A percentile compares a stretch with the other conserved stretches of the same genome.
Evolutionary conservation across 2,797 vertebrate species (phyloP).

Genomic region (Taeniopygia guttata): DNA sequence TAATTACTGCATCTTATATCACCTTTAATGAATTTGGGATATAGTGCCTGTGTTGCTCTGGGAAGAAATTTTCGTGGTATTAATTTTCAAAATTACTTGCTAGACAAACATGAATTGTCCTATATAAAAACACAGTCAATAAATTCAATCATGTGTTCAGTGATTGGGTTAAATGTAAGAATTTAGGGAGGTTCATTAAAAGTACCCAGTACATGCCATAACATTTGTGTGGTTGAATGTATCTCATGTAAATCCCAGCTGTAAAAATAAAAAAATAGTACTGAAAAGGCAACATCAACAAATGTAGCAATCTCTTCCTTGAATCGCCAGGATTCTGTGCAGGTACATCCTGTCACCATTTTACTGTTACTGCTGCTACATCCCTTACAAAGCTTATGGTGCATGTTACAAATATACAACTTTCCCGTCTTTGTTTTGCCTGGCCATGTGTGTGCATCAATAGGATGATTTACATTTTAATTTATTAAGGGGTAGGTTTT

Average conservation of each 20-base stretch:
- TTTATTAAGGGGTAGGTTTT: neutral
- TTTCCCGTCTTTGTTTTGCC: neutral
- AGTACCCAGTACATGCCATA: fast-evolving
- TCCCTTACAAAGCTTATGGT: neutral
- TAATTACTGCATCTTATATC: neutral
- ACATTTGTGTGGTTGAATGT: neutral
- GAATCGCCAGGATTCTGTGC: neutral
- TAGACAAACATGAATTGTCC: neutral
- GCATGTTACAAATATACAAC: neutral
- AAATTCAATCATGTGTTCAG: neutral
- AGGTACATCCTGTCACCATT: neutral
- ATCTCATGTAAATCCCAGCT: neutral
- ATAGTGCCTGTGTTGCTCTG: neutral
- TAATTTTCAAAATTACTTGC: neutral
- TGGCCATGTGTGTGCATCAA: neutral
- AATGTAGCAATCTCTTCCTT: neutral
- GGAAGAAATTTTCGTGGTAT: neutral
- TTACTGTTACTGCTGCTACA: neutral
- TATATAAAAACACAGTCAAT: neutral
- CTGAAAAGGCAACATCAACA: neutral
- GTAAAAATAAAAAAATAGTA: neutral
- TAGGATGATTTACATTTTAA: neutral
- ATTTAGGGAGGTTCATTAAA: neutral
- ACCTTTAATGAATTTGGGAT: neutral
- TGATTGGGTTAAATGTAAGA: neutral